These are phyloP conservation scores for Amphiprion clarkii DNA, from an alignment of 2,797 vertebrate species.

Conservation along the genomic window DNA sequence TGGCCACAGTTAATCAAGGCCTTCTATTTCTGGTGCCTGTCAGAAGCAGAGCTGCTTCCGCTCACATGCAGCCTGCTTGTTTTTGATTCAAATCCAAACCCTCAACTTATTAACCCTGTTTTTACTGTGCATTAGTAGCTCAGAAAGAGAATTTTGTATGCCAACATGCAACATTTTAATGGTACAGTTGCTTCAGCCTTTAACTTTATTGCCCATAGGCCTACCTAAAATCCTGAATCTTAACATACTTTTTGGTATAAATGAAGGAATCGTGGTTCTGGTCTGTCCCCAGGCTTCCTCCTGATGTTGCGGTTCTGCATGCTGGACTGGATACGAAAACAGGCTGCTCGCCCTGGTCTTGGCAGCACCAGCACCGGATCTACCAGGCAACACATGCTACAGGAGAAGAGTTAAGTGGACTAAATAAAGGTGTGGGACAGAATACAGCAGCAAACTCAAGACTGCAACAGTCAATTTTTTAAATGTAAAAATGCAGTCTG, in stretches of 20 bases:
- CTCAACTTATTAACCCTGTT: slow-evolving; percentile 30
- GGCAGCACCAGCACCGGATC: slow-evolving; percentile 77
- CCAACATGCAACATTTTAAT: background rate
- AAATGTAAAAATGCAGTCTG: background rate
- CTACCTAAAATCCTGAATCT: too few species aligned
- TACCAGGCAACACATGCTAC: slow-evolving; percentile 82
- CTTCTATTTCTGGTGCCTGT: slow-evolving; percentile 38
- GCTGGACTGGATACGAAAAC: slow-evolving; percentile 76
- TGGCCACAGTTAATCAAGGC: slow-evolving; percentile 34
- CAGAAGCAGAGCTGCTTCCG: slow-evolving; percentile 63
- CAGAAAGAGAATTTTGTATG: background rate
- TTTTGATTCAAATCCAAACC: slow-evolving; percentile 34
- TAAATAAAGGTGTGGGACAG: background rate
- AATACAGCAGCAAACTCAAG: too few species aligned
- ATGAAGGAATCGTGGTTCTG: background rate
- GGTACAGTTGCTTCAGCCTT: too few species aligned
- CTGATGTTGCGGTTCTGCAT: slow-evolving; percentile 84
- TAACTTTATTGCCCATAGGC: too few species aligned
- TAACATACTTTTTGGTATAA: background rate
- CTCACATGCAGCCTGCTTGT: slow-evolving; percentile 15
- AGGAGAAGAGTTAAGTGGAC: slow-evolving; percentile 69
- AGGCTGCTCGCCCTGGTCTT: slow-evolving; percentile 6
- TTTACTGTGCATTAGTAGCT: background rate
- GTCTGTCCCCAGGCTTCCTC: slow-evolving; percentile 79
- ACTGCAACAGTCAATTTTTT: background rate